These are phyloP conservation scores for Erpobdella octoculata DNA, from an alignment of 2,888 invertebrate species.

Conservation along the genomic window DNA sequence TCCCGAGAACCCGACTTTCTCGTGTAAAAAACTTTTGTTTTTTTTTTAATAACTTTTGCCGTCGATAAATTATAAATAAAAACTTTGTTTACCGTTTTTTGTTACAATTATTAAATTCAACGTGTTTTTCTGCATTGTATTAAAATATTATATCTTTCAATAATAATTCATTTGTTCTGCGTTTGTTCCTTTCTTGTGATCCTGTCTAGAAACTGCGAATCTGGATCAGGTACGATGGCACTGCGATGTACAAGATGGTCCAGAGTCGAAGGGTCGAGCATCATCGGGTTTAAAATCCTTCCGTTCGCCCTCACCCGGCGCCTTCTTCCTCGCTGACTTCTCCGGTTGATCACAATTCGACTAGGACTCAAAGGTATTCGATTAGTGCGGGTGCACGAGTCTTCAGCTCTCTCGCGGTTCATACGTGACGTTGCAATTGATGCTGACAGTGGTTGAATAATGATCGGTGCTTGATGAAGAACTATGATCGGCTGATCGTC, in stretches of 20 bases:
- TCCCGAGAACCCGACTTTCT: too few species aligned
- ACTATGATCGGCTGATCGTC: conserved; percentile 30
- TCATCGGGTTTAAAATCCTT: background rate
- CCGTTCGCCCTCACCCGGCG: background rate
- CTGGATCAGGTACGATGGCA: background rate
- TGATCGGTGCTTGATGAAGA: conserved; percentile 37
- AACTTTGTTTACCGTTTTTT: too few species aligned
- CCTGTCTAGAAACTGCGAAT: background rate
- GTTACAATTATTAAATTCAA: too few species aligned
- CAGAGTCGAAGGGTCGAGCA: background rate
- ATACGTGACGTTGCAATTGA: background rate
- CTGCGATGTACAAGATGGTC: conserved; percentile 8
- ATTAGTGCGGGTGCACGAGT: background rate
- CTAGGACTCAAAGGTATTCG: background rate
- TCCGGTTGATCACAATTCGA: background rate
- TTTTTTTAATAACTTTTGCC: too few species aligned
- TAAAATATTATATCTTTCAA: too few species aligned
- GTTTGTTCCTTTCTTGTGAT: background rate
- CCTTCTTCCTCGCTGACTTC: conserved; percentile 6
- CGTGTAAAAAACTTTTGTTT: too few species aligned
- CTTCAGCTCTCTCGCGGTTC: background rate
- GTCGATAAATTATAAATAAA: too few species aligned
- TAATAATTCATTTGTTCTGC: too few species aligned
- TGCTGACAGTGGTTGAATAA: conserved; percentile 7
- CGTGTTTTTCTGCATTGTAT: too few species aligned